Evolutionary conservation across 2,113 vertebrate species (phyloP).

Genomic region (Pseudopodoces humilis): DNA sequence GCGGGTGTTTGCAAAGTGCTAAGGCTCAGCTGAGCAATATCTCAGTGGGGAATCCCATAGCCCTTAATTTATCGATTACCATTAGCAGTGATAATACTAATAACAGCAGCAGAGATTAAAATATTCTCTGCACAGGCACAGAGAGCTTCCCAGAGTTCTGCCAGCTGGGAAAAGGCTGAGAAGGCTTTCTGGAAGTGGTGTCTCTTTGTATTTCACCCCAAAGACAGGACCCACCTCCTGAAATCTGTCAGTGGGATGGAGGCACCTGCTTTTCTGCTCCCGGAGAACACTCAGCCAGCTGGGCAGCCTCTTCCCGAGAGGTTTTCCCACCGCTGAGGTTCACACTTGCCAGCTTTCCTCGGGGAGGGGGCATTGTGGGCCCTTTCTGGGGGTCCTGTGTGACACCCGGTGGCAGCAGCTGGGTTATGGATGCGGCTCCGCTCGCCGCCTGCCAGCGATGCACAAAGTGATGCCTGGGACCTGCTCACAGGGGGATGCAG

Average conservation of each 20-base stretch:
- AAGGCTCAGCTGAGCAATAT: rapidly evolving
- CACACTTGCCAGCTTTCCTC: background rate
- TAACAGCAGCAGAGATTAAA: background rate
- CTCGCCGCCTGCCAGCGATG: background rate
- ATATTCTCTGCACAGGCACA: background rate
- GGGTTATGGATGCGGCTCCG: background rate
- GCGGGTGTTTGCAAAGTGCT: background rate
- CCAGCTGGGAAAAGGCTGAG: background rate
- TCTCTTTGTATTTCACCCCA: background rate
- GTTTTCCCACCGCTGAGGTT: background rate
- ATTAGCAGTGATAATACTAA: background rate
- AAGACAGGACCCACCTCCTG: background rate
- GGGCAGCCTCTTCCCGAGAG: background rate
- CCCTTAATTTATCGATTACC: constrained; percentile 1
- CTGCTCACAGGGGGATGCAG: background rate
- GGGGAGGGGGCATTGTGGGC: background rate
- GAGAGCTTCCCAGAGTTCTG: background rate
- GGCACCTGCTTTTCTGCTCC: background rate
- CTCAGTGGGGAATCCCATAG: background rate
- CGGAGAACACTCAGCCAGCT: background rate
- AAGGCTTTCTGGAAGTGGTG: background rate
- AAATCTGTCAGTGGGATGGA: background rate
- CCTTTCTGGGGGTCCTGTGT: background rate
- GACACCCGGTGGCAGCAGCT: constrained; percentile 10
- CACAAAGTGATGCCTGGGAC: background rate